Percentiles rank a stretch among this genome's conserved stretches.
These are phyloP conservation scores for Halcyon senegalensis DNA, from an alignment of 2,113 vertebrate genomes.

Conservation along the genomic window DNA sequence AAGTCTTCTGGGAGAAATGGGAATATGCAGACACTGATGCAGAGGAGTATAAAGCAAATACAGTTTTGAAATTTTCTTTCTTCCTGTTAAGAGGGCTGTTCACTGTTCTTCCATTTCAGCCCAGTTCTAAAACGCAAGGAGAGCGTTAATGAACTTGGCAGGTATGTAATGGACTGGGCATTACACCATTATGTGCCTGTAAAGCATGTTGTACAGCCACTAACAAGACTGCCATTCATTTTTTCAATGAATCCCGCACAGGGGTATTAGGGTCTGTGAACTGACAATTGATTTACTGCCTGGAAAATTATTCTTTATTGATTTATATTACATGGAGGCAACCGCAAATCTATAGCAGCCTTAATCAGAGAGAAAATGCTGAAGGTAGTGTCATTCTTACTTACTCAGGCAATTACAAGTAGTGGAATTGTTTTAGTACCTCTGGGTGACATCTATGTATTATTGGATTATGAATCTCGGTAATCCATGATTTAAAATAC, in stretches of 20 bases:
- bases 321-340: slow-evolving; percentile 76
- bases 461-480: slow-evolving; percentile 76
- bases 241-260: slow-evolving; percentile 77
- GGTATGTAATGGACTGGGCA: slow-evolving; percentile 33
- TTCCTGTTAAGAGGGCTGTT: background rate
- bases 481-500: slow-evolving; percentile 75
- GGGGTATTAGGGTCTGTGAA: slow-evolving; percentile 76
- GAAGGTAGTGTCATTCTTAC: slow-evolving; percentile 77
- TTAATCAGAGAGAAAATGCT: slow-evolving; percentile 80
- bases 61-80: fast-evolving
- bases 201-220: slow-evolving; percentile 63
- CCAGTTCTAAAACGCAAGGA: background rate
- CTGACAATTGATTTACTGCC: slow-evolving; percentile 84
- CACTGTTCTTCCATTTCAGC: background rate
- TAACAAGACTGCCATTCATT: slow-evolving; percentile 83
- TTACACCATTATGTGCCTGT: slow-evolving; percentile 38
- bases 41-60: background rate
- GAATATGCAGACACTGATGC: fast-evolving
- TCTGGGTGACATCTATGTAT: slow-evolving; percentile 76
- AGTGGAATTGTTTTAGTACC: slow-evolving; percentile 74
- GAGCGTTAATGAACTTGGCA: slow-evolving; percentile 44
- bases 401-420: slow-evolving; percentile 76
- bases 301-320: slow-evolving; percentile 87
- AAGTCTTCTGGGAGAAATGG: background rate
- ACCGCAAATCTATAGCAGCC: slow-evolving; percentile 74